Percentiles rank a stretch among this genome's conserved stretches.
Evolutionary conservation across 2,797 vertebrate species (phyloP).

Genomic region (Dendrocincla tyrannina): DNA sequence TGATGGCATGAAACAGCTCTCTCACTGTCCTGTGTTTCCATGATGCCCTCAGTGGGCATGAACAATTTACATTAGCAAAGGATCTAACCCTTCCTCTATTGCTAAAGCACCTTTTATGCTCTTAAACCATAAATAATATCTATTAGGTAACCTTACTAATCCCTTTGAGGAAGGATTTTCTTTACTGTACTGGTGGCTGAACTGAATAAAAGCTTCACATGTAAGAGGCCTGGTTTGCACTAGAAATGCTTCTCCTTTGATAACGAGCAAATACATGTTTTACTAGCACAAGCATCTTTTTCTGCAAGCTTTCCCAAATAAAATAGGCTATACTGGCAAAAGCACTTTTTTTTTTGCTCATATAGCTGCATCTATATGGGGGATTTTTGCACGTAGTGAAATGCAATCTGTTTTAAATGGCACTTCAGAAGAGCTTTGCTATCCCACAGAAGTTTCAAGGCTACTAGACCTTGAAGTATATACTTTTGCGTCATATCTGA

Average conservation of each 20-base stretch:
- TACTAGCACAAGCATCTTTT: constrained; percentile 39
- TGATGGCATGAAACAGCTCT: rapidly evolving
- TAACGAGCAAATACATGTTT: constrained; percentile 44
- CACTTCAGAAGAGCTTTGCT: constrained; percentile 46
- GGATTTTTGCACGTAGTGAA: constrained; percentile 49
- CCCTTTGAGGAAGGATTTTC: constrained; percentile 40
- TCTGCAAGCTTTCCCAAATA: constrained; percentile 49
- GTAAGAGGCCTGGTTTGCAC: background rate
- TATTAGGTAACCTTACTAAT: constrained; percentile 28
- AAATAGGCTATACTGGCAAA: constrained; percentile 57
- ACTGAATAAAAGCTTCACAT: constrained; percentile 29
- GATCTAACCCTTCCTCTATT: background rate
- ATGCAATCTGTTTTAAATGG: constrained; percentile 47
- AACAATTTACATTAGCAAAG: background rate
- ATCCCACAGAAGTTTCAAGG: constrained; percentile 47
- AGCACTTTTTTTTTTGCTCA: constrained; percentile 49
- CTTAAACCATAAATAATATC: constrained; percentile 43
- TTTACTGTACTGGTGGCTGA: constrained; percentile 7
- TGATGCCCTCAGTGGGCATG: background rate
- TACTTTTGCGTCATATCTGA: background rate
- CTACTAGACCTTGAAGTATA: constrained; percentile 16
- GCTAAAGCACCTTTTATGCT: background rate
- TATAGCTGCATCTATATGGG: constrained; percentile 25
- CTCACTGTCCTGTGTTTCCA: background rate
- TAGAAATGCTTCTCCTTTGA: constrained; percentile 1